Evolutionary conservation across 2,113 vertebrate species (phyloP), one percentile per base, ranked within the genome.

Genomic region (Eclectus roratus): DNA sequence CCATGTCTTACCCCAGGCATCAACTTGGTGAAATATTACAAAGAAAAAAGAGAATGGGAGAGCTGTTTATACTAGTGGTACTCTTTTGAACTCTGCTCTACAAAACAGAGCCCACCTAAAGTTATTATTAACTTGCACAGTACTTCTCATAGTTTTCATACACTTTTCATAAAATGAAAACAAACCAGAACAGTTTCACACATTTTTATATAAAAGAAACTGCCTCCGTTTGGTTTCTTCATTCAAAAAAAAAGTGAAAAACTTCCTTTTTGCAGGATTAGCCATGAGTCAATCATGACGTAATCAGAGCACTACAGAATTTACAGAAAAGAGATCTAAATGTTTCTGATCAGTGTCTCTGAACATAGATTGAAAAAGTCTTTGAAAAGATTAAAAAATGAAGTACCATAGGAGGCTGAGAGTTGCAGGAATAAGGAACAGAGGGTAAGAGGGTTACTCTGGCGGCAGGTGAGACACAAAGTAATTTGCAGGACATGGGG

Each of bases 131-230:
- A 56, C 69, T 82, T 82, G 28, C 27, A n/a, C 31, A 83, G 53
- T 33, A 58, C 35, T 89, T 90, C 77, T 64, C 61, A 85, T 25
- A 65, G 52, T 28, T 95, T 87, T 88, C 35, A 85, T 31, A 80
- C 65, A 69, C 17, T 61, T 85, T 82, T 49, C 58, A 93, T 88
- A 83, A 89, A 88, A 80, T 23, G 5, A 91, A 94, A 94, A 46
- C 46, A 89, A 94, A 72, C 3, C 55, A 85, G 63, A 95, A 72
- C 7, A 72, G 61, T 77, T 93, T 77, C 61, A 64, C 53, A 88
- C 50, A 46, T 63, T 83, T 90, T 46, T 70, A 10, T 50, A 43
- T 73, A 91, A 83, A 89, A 79, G 9, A 85, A 82, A 85, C 37
- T 73, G 53, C 13, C 31, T 94, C 41, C 8, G 53, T 80, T 80